Percentiles rank a stretch among this genome's conserved stretches.
Conservation (phyloP, 2,113 vertebrate genomes). For the Albula glossodonta region DNA sequence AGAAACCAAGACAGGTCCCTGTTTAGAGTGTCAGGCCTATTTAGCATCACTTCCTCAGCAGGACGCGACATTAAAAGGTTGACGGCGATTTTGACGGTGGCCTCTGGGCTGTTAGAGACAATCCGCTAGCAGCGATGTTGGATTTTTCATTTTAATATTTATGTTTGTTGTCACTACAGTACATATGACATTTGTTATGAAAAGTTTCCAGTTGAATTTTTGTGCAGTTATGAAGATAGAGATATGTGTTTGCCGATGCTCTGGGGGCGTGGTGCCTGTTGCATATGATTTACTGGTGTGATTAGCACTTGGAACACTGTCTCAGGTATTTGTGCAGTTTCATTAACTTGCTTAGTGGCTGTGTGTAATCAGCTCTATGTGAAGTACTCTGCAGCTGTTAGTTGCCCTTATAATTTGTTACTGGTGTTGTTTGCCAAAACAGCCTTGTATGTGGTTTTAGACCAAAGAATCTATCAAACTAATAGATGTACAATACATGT, state of each 20-base stretch:
- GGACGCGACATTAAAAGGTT: conserved; percentile 17
- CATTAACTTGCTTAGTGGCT: too few species aligned
- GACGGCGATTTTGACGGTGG: background rate
- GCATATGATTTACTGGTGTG: background rate
- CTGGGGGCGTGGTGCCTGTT: background rate
- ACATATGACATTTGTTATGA: background rate
- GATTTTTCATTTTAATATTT: background rate
- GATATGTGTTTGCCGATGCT: background rate
- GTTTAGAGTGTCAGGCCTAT: conserved; percentile 11
- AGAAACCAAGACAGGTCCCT: conserved; percentile 35
- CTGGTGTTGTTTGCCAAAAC: background rate
- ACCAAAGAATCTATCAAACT: background rate
- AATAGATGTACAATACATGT: background rate
- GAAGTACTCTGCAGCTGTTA: background rate
- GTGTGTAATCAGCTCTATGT: background rate
- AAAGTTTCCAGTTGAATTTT: background rate
- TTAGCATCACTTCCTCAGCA: conserved; percentile 25
- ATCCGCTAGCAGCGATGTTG: background rate
- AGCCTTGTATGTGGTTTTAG: background rate
- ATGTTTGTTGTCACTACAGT: background rate
- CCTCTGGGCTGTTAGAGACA: background rate
- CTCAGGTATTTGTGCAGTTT: background rate
- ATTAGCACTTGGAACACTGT: background rate
- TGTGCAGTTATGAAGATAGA: background rate
- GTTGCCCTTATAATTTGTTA: background rate